These are phyloP conservation scores for Albula glossodonta DNA, from an alignment of 2,113 vertebrate genomes.

Conservation along the genomic window DNA sequence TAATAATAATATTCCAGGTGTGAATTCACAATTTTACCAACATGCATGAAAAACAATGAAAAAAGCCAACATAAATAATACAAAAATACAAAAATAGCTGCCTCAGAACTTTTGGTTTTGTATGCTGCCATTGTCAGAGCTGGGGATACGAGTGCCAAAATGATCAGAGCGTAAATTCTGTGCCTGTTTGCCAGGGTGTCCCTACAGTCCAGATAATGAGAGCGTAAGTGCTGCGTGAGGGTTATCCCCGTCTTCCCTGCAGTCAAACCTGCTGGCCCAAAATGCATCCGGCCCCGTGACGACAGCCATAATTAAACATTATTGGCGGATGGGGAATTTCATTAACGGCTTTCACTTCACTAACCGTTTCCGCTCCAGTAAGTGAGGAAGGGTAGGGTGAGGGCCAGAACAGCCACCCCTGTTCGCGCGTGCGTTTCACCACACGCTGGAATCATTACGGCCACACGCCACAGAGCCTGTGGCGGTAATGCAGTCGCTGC, in stretches of 20 bases:
- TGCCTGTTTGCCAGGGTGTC: too few relatives aligned
- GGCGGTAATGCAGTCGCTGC: constrained; percentile 1
- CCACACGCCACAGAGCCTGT: not conserved
- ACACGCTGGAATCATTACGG: not conserved
- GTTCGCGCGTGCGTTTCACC: not conserved
- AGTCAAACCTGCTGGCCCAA: not conserved
- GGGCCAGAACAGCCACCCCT: not conserved
- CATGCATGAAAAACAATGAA: too few relatives aligned
- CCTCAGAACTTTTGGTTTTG: constrained; percentile 17
- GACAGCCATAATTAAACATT: constrained; percentile 50
- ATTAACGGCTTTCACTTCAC: constrained; percentile 40
- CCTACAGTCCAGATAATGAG: not conserved
- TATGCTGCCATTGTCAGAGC: constrained; percentile 1
- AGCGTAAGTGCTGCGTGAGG: not conserved
- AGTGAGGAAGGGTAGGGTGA: constrained; percentile 38
- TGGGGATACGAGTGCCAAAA: not conserved
- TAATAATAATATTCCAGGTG: too few relatives aligned
- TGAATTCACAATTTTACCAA: too few relatives aligned
- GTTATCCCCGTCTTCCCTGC: not conserved
- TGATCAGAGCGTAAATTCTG: not conserved
- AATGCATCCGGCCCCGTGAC: not conserved
- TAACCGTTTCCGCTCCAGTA: constrained; percentile 38
- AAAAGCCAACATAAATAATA: too few relatives aligned
- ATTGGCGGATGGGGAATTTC: constrained; percentile 46
- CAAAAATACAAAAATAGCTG: not conserved